Evolutionary conservation across 1,140 invertebrate genomes (phyloP).

Genomic region (Amphibalanus amphitrite): DNA sequence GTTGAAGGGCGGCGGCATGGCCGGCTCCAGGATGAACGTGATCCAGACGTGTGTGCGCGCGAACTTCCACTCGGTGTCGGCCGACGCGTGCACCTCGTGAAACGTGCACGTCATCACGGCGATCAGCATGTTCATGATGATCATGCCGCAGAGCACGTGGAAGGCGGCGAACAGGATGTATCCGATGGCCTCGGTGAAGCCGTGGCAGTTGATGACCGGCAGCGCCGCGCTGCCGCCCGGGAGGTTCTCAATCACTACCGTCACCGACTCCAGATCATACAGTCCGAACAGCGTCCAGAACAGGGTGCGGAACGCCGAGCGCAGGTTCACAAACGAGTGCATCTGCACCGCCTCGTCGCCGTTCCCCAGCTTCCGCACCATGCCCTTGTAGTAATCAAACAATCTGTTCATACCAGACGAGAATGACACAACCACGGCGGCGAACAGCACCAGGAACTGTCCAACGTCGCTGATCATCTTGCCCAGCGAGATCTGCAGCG

Average conservation of each 20-base stretch:
- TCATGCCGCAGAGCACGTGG: conserved; percentile 31
- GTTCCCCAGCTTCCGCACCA: background rate
- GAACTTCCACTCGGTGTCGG: conserved; percentile 40
- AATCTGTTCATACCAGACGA: background rate
- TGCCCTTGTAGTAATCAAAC: conserved; percentile 3
- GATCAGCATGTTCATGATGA: conserved; percentile 58
- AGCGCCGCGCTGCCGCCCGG: conserved; percentile 27
- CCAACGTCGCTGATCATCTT: conserved; percentile 72
- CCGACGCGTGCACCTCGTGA: conserved; percentile 41
- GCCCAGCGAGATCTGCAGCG: conserved; percentile 64
- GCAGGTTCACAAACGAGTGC: background rate
- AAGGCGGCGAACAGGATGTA: conserved; percentile 38
- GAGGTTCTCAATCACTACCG: conserved; percentile 41
- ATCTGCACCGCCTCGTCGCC: background rate
- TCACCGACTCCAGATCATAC: conserved; percentile 42
- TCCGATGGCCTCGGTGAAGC: conserved; percentile 39
- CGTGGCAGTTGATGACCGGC: conserved; percentile 34
- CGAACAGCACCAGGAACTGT: conserved; percentile 66
- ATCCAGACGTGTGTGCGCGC: conserved; percentile 38
- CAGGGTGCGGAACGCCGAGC: conserved; percentile 43
- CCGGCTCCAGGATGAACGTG: conserved; percentile 35
- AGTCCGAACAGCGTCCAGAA: conserved; percentile 61
- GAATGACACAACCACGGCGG: conserved; percentile 20
- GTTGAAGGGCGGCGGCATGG: conserved; percentile 36
- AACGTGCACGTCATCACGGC: conserved; percentile 58